These are phyloP conservation scores for Heterodera schachtii DNA, from an alignment of 1,140 invertebrate genomes.

Conservation along the genomic window DNA sequence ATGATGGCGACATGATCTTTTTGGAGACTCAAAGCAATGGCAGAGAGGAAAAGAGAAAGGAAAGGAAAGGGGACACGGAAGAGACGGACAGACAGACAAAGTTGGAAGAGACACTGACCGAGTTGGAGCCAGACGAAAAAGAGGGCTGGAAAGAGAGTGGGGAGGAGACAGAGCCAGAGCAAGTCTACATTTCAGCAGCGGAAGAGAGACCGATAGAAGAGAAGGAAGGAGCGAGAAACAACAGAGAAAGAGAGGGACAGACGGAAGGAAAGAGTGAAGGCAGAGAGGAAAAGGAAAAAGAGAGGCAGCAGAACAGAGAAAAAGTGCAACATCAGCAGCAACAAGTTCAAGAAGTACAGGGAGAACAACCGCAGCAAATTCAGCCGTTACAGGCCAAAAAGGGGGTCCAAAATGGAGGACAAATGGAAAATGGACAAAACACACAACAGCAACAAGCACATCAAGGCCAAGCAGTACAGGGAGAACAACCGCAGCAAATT, in stretches of 20 bases:
- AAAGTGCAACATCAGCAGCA: neutral
- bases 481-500: neutral
- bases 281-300: neutral
- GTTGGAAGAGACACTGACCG: neutral
- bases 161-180: neutral
- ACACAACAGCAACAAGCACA: neutral
- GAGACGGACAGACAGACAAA: neutral
- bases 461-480: neutral
- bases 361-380: neutral
- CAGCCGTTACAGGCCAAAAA: neutral
- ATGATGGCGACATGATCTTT: constrained; percentile 6
- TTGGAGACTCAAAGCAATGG: neutral
- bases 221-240: neutral
- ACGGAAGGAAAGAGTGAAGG: neutral
- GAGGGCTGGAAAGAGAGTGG: neutral
- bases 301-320: neutral
- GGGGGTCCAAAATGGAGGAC: neutral
- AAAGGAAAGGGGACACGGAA: constrained; percentile 2
- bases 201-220: neutral
- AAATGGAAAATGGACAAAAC: neutral
- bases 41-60: neutral
- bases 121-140: neutral
- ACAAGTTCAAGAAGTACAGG: neutral
- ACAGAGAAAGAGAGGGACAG: neutral
- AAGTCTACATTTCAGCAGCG: neutral